Percentiles rank a stretch among this genome's conserved stretches.
These are phyloP conservation scores for Drosophila prostipennis DNA, from an alignment of 2,888 invertebrate species.

Conservation along the genomic window DNA sequence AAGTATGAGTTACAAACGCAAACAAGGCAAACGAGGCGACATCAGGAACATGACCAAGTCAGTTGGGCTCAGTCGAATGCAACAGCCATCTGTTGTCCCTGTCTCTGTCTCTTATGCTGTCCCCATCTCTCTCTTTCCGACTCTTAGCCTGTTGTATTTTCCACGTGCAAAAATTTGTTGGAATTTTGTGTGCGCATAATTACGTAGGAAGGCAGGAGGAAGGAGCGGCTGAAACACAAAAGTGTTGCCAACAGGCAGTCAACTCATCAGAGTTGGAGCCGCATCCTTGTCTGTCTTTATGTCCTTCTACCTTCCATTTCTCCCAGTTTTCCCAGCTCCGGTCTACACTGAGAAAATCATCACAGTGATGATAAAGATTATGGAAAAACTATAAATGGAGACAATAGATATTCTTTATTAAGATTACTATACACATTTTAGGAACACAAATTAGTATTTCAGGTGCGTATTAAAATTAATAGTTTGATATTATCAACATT, in stretches of 20 bases:
- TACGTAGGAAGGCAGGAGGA: conserved; percentile 60
- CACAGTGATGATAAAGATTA: too few species aligned
- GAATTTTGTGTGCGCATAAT: conserved; percentile 74
- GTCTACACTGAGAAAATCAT: not conserved
- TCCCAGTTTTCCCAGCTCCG: not conserved
- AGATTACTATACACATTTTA: too few species aligned
- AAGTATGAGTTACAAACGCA: conserved; percentile 47
- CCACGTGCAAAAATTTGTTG: conserved; percentile 65
- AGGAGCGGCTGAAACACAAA: conserved; percentile 32
- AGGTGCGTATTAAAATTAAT: too few species aligned
- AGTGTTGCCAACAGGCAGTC: conserved; percentile 46
- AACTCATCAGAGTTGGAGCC: conserved; percentile 21
- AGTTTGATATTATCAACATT: too few species aligned
- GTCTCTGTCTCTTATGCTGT: not conserved
- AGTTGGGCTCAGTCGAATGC: conserved; percentile 33
- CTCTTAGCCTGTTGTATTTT: conserved; percentile 35
- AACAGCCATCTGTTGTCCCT: conserved; percentile 45
- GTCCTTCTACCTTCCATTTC: not conserved
- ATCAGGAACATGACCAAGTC: conserved; percentile 50
- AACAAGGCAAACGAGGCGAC: conserved; percentile 34
- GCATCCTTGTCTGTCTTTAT: conserved; percentile 37
- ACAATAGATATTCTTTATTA: too few species aligned
- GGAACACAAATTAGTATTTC: too few species aligned
- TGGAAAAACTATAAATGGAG: too few species aligned
- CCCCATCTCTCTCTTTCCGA: conserved; percentile 15